Conservation (phyloP, 2,888 invertebrate species). For the Tetranychus truncatus region DNA sequence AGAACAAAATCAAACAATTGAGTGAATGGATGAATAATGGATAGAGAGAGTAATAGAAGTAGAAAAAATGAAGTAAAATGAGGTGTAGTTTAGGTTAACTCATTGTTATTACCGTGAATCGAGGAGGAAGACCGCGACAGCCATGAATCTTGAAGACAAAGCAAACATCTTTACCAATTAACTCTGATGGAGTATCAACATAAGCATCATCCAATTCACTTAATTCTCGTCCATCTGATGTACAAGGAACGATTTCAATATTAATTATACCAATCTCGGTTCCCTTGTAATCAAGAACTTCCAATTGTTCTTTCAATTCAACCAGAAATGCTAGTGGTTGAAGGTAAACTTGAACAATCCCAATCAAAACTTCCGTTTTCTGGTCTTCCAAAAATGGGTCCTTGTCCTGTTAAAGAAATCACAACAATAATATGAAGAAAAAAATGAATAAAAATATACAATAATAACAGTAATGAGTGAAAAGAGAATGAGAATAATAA, state of each 20-base stretch:
- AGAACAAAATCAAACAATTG: not conserved
- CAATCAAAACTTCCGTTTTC: conserved; percentile 36
- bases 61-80: not conserved
- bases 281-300: conserved; percentile 37
- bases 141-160: conserved; percentile 38
- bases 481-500: not conserved
- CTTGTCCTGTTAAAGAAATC: conserved; percentile 16
- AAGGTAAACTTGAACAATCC: conserved; percentile 38
- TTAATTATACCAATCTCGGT: conserved; percentile 32
- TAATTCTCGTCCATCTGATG: conserved; percentile 37
- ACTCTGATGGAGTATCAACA: conserved; percentile 37
- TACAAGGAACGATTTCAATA: conserved; percentile 38
- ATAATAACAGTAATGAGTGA: not conserved
- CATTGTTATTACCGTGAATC: conserved; percentile 35
- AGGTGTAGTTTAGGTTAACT: too few species aligned
- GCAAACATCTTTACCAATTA: conserved; percentile 36
- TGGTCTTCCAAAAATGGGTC: conserved; percentile 40
- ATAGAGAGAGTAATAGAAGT: not conserved
- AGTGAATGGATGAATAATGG: not conserved
- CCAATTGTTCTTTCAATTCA: conserved; percentile 38
- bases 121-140: conserved; percentile 37
- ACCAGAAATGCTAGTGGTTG: conserved; percentile 38
- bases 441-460: not conserved
- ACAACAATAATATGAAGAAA: not conserved
- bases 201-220: conserved; percentile 37